Base-by-base conservation (phyloP, 2,888 invertebrate species). In the Cheilosia vulpina region DNA sequence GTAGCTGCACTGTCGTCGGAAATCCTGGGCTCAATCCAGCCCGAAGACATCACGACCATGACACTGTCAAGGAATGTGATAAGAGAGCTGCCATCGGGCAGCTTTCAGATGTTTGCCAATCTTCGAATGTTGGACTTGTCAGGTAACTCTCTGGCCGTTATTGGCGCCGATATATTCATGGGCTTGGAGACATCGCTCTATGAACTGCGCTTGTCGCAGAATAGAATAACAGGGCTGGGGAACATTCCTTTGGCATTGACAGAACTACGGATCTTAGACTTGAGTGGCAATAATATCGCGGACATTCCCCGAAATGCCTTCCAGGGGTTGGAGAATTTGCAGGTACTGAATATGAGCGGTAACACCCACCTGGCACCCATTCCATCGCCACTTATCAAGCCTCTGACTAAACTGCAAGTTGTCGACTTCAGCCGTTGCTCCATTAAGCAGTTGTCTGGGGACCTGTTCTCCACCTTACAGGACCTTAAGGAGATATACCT, bases 1-100 rank as follows among this genome's bases (percentile, higher is more conserved):
- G 96, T 98, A 4, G 97, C 97, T 0, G 97, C 97, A 0, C 91
- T 97, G 53, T 97, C 97, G 0, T 95, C 94, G 9, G 97, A 96
- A 88, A 95, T 97, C 80, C 93, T 97, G 1, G 93, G 95, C 80
- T 95, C 96, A 0, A 94, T 96, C 50, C 92, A 92, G 80, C 95
- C 96, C 0, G 94, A 95, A 73, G 94, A 94, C 89, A 94, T 96
- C 0, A 95, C 94, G n/a, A 94, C 94, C 2, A 92, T 98, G 71
- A 95, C 96, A 0, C 93, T 98, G 38, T 95, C 97, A 0, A 94
- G 96, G 87, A 98, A 98, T 91, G 95, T 98, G 2, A 96, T 98
- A 45, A 94, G 97, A 63, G 97, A 98, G 93, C 93, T 98, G 77
- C 97, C 97, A 0, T 91, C 95, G 0, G 95, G 95, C 27, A 95